Percentiles rank a stretch among this genome's conserved stretches.
Conservation (phyloP, 2,888 invertebrate genomes). For the Pimpla rufipes region DNA sequence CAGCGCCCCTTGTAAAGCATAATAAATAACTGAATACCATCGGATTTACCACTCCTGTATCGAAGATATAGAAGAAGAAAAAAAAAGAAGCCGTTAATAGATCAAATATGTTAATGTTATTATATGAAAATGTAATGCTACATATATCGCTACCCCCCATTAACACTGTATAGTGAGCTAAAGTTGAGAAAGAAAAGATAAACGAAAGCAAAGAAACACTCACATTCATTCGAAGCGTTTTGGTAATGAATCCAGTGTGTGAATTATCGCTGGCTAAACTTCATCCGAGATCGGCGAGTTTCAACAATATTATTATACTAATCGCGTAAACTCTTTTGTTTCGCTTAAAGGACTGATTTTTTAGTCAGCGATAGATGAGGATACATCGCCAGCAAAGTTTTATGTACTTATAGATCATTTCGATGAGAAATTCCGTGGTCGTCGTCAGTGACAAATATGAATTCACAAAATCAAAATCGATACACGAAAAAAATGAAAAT, state of each 20-base stretch:
- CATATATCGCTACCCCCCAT: constrained; percentile 72
- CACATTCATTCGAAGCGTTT: constrained; percentile 54
- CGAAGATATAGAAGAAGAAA: constrained; percentile 72
- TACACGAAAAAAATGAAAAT: constrained; percentile 26
- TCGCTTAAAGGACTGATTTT: constrained; percentile 37
- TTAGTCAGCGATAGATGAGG: constrained; percentile 53
- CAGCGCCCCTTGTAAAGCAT: constrained; percentile 69
- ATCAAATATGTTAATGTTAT: constrained; percentile 77
- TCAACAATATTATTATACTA: constrained; percentile 22
- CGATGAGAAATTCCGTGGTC: constrained; percentile 13
- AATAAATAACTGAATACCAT: constrained; percentile 70
- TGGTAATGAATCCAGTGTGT: constrained; percentile 55
- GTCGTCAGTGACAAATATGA: constrained; percentile 3
- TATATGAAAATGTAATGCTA: constrained; percentile 77
- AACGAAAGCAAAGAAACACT: constrained; percentile 51
- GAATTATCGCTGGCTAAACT: constrained; percentile 51
- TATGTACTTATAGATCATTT: constrained; percentile 64
- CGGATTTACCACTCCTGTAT: constrained; percentile 74
- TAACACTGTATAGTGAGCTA: constrained; percentile 67
- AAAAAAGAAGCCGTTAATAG: constrained; percentile 73
- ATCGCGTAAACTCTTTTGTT: constrained; percentile 1
- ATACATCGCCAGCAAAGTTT: constrained; percentile 49
- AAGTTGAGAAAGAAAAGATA: constrained; percentile 41
- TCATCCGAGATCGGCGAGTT: constrained; percentile 29
- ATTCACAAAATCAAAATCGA: constrained; percentile 47